Evolutionary conservation across 2,888 invertebrate species (phyloP).

Genomic region (Drosophila anomalata): DNA sequence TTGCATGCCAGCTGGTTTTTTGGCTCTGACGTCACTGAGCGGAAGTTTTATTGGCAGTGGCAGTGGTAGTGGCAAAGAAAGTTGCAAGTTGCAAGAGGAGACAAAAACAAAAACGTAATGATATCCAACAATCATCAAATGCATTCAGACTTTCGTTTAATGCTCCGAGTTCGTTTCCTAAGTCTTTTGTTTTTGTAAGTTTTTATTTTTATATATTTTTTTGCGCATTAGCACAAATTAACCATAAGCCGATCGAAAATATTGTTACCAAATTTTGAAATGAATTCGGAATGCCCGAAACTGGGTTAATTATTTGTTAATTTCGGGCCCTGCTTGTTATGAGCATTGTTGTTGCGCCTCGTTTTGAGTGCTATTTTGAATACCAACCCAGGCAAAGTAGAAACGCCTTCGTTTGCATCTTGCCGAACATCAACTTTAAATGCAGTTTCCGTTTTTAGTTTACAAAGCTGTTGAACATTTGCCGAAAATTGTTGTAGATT

Average conservation of each 20-base stretch:
- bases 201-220: conserved; percentile 10
- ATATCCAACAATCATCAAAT: conserved; percentile 18
- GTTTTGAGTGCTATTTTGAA: conserved; percentile 21
- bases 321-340: conserved; percentile 3
- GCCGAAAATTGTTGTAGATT: conserved; percentile 37
- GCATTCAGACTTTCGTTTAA: conserved; percentile 25
- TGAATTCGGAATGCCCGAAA: conserved; percentile 17
- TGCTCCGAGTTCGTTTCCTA: conserved; percentile 68
- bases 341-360: not conserved
- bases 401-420: conserved; percentile 66
- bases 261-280: conserved; percentile 48
- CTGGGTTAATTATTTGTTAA: conserved; percentile 37
- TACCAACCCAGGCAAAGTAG: conserved; percentile 70
- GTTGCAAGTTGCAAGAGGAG: conserved; percentile 47
- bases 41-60: conserved; percentile 59
- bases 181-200: conserved; percentile 65
- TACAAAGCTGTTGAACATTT: conserved; percentile 27
- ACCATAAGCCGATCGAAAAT: conserved; percentile 34
- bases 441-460: conserved; percentile 36
- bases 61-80: conserved; percentile 55
- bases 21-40: conserved; percentile 65
- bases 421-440: conserved; percentile 23
- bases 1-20: conserved; percentile 66
- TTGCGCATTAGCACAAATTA: conserved; percentile 55
- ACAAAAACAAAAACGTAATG: not conserved